Evolutionary conservation across 2,113 vertebrate genomes (phyloP).

Genomic region (Poeciliopsis retropinna): DNA sequence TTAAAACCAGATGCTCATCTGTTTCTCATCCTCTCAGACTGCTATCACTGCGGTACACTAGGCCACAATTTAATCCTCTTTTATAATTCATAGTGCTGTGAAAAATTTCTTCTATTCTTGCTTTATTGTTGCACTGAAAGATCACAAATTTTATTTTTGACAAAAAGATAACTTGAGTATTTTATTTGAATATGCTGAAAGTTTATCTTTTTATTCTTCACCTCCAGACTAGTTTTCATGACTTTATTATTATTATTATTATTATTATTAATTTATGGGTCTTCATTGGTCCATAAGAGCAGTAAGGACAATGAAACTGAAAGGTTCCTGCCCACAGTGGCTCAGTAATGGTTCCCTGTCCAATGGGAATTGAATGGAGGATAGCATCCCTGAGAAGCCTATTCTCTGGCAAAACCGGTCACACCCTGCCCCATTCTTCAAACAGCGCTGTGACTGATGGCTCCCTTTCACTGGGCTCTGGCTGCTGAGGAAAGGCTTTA

Average conservation of each 20-base stretch:
- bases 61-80: no score
- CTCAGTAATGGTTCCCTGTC: slow-evolving; percentile 82
- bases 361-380: slow-evolving; percentile 93
- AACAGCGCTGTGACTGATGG: slow-evolving; percentile 90
- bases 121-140: no score
- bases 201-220: no score
- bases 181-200: no score
- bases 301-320: slow-evolving; percentile 64
- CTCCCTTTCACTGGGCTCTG: slow-evolving; percentile 87
- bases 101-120: no score
- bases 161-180: no score
- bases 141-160: no score
- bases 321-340: slow-evolving; percentile 60
- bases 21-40: no score
- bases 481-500: slow-evolving; percentile 85
- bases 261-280: slow-evolving; percentile 48
- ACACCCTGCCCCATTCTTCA: slow-evolving; percentile 80
- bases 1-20: no score
- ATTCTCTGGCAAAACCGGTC: slow-evolving; percentile 80
- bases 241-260: not conserved
- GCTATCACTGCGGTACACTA: no score
- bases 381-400: slow-evolving; percentile 88
- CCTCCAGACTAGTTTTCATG: no score
- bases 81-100: no score
- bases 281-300: slow-evolving; percentile 47